Base-by-base conservation (phyloP, 1,140 invertebrate genomes). In the Zaprionus inermis region DNA sequence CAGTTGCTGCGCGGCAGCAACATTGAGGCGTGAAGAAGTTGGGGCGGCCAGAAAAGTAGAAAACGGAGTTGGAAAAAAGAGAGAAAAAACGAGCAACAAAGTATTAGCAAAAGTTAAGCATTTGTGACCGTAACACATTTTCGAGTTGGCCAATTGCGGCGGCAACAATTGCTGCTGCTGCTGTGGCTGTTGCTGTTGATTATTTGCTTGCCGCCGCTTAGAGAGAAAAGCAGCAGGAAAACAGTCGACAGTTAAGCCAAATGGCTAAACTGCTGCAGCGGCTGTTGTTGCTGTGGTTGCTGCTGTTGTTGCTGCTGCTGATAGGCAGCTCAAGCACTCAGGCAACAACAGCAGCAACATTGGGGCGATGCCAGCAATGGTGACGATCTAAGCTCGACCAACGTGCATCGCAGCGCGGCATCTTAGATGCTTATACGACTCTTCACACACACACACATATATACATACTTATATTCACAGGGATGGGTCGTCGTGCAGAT, bases 31-130 rank as follows among this genome's bases (percentile, higher is more conserved):
- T 66, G 69, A 76, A 72, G 55, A 46, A 76, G 69, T 70, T 64
- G 67, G 44, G 44, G 44, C 44, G 18, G 18, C 65, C 20, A 46
- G 32, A 49, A 51, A 11, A 16, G 20, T 6, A 68, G 52, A 57
- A 68, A 55, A 18, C n/a, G n/a, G n/a, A 68, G 36, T 65, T 22
- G 49, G 28, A 16, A 12, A 46, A 28, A 12, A 58, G 22, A n/a
- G 30, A 60, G 41, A 41, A 36, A 58, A 36, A 38, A 58, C 5
- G 34, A 58, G 34, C 61, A 71, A 59, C 58, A 70, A 78, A 76
- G 84, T 80, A 89, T 89, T 89, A 84, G 84, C 89, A 89, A 89
- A 89, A 89, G 84, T 89, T 89, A 89, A 81, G 81, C 85, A 89
- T 89, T 89, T 89, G 84, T 84, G 84, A 88, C 84, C 80, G 83